Conservation (phyloP, 2,797 vertebrate species). For the Psittacula derbiana region DNA sequence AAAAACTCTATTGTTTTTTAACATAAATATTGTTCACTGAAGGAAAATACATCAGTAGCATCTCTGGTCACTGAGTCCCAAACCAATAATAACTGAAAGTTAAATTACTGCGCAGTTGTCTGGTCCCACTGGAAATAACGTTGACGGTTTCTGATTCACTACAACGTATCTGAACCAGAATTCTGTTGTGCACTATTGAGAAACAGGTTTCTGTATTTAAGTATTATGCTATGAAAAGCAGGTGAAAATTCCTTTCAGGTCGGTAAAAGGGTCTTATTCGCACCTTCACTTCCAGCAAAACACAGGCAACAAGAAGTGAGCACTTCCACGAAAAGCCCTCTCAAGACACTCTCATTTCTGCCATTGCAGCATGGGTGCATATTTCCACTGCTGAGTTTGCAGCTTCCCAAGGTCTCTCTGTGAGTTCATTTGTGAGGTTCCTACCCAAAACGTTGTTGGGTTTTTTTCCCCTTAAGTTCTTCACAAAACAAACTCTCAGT, state of each 20-base stretch:
- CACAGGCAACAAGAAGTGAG: neutral
- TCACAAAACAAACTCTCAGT: neutral
- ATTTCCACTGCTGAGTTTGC: neutral
- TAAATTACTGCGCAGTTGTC: neutral
- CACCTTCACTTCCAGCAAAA: neutral
- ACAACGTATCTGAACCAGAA: neutral
- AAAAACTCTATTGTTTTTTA: neutral
- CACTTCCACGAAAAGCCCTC: neutral
- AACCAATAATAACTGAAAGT: neutral
- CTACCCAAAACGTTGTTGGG: accelerated
- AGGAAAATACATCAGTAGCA: neutral
- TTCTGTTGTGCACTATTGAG: neutral
- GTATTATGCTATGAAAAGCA: neutral
- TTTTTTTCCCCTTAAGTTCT: neutral
- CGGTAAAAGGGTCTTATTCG: neutral
- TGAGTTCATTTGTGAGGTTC: neutral
- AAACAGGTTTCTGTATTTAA: neutral
- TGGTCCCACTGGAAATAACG: neutral
- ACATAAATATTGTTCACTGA: neutral
- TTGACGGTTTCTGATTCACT: neutral
- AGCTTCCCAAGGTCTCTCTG: neutral
- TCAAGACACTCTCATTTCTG: neutral
- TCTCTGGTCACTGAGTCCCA: neutral
- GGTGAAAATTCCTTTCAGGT: neutral
- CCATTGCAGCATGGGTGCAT: neutral